Evolutionary conservation across 2,797 vertebrate species (phyloP).

Genomic region (Emys orbicularis): DNA sequence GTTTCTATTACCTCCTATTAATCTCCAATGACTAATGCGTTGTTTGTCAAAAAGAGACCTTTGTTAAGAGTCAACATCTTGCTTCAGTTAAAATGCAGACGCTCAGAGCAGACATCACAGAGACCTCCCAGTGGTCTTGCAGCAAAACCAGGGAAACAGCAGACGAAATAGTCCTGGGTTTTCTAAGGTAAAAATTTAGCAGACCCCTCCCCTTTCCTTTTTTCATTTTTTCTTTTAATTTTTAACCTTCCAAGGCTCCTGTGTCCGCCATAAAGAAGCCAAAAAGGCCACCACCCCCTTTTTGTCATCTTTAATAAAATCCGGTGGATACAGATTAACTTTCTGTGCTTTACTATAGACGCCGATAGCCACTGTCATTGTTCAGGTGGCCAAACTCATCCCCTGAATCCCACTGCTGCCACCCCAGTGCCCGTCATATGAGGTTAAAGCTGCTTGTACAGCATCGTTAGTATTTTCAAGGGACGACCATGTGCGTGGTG

Average conservation of each 20-base stretch:
- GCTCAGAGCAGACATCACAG: background rate
- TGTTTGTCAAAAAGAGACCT: background rate
- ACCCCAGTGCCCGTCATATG: too few relatives aligned
- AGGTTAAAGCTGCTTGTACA: background rate
- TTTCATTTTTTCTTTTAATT: background rate
- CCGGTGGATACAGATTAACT: too few relatives aligned
- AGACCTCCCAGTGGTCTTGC: background rate
- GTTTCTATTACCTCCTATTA: background rate
- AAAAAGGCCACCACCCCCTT: background rate
- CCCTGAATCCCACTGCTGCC: too few relatives aligned
- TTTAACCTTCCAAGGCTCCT: background rate
- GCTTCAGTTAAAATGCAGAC: background rate
- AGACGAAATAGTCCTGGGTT: background rate
- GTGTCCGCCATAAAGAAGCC: background rate
- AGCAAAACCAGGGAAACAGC: background rate
- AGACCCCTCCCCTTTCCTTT: background rate
- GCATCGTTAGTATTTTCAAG: background rate
- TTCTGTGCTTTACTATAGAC: too few relatives aligned
- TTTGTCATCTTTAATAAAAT: background rate
- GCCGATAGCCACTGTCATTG: too few relatives aligned
- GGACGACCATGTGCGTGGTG: accelerated
- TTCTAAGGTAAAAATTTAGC: background rate
- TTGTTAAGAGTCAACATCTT: background rate
- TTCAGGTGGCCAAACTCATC: too few relatives aligned
- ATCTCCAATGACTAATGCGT: background rate